These are phyloP conservation scores for Drosophila leontia DNA, from an alignment of 1,140 invertebrate species.

Conservation along the genomic window DNA sequence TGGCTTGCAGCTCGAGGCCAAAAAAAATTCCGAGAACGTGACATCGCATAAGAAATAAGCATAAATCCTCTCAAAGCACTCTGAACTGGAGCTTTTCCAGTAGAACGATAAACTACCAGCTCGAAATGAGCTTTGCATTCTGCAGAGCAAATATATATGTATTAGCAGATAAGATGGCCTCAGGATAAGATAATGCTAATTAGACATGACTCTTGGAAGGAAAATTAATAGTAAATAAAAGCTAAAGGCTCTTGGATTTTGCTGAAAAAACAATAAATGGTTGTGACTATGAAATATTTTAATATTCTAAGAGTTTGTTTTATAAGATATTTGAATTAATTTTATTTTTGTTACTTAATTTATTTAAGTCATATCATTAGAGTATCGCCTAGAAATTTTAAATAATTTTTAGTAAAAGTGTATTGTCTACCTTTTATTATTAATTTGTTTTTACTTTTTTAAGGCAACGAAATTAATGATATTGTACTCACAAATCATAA, in stretches of 20 bases:
- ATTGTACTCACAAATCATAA: neutral
- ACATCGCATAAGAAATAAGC: slow-evolving; percentile 42
- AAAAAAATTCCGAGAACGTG: slow-evolving; percentile 37
- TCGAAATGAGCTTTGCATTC: slow-evolving; percentile 42
- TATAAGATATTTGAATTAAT: neutral
- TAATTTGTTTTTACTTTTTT: neutral
- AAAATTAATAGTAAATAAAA: neutral
- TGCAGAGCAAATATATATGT: slow-evolving; percentile 35
- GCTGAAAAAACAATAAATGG: neutral
- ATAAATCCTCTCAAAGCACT: slow-evolving; percentile 36
- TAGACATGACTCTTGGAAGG: slow-evolving; percentile 30
- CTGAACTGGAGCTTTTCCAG: slow-evolving; percentile 21
- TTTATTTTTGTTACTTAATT: no score
- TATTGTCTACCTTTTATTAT: neutral
- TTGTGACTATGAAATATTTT: neutral
- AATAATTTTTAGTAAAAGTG: neutral
- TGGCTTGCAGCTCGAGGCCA: neutral
- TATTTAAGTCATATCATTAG: neutral
- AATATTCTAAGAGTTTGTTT: neutral
- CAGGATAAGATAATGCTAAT: slow-evolving; percentile 79
- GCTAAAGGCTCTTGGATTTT: neutral
- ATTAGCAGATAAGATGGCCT: slow-evolving; percentile 41
- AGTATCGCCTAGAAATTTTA: neutral
- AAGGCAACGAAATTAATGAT: neutral
- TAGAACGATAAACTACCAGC: slow-evolving; percentile 36